A percentile compares a stretch with the other conserved stretches of the same genome.
Evolutionary conservation across 2,888 invertebrate species (phyloP).

Genomic region (Tachina fera): DNA sequence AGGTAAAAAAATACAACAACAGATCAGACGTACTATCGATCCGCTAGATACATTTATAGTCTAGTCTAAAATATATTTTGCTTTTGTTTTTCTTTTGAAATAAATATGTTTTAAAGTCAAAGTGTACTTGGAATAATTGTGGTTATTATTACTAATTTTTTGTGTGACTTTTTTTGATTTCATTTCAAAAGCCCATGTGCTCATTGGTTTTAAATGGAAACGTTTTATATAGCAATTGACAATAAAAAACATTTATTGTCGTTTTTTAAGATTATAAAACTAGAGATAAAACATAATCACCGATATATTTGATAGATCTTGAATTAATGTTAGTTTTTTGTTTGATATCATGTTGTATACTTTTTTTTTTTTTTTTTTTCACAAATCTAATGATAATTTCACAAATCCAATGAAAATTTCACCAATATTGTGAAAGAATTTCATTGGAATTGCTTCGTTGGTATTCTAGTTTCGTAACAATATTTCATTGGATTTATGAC

Average conservation of each 20-base stretch:
- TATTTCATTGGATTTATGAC: too few relatives aligned
- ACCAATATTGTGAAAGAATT: too few relatives aligned
- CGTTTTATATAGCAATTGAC: slow-evolving; percentile 34
- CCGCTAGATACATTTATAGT: slow-evolving; percentile 12
- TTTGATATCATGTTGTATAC: not conserved
- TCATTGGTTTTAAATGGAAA: slow-evolving; percentile 29
- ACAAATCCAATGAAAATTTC: too few relatives aligned
- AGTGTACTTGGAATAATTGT: slow-evolving; percentile 17
- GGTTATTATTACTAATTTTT: slow-evolving; percentile 9
- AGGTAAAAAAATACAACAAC: slow-evolving; percentile 13
- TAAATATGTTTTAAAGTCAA: slow-evolving; percentile 27
- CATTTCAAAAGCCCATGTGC: slow-evolving; percentile 16
- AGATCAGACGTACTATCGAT: slow-evolving; percentile 4
- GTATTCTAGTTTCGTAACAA: too few relatives aligned
- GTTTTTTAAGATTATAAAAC: slow-evolving; percentile 23
- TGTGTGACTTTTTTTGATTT: not conserved
- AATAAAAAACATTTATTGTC: not conserved
- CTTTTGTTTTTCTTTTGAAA: not conserved
- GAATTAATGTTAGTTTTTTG: not conserved
- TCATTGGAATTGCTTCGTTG: too few relatives aligned
- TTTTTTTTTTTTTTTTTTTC: too few relatives aligned
- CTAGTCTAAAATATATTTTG: not conserved
- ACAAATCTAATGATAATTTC: too few relatives aligned
- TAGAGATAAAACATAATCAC: slow-evolving; percentile 20
- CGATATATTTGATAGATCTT: slow-evolving; percentile 18